These are phyloP conservation scores for Eupelmus urozonus DNA, from an alignment of 2,888 invertebrate species.

Conservation along the genomic window DNA sequence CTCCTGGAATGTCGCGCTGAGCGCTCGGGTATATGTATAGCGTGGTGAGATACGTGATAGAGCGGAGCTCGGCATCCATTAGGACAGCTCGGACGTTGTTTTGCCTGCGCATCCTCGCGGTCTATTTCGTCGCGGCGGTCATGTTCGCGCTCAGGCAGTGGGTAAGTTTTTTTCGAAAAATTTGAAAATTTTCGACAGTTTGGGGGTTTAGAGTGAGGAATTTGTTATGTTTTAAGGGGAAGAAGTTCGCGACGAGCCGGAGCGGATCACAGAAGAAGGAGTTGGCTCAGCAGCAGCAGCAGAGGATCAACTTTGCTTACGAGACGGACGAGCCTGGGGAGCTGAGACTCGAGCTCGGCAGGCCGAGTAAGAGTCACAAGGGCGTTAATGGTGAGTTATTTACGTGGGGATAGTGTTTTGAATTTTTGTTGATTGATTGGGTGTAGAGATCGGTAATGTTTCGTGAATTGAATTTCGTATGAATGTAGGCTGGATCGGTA, in stretches of 20 bases:
- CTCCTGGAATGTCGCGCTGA: neutral
- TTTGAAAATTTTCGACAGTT: neutral
- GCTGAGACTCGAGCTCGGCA: too few species aligned
- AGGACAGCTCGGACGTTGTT: neutral
- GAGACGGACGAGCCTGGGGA: neutral
- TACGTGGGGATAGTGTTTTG: too few species aligned
- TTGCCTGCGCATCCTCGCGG: neutral
- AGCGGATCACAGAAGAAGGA: neutral
- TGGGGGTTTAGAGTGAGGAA: neutral
- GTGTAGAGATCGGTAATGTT: too few species aligned
- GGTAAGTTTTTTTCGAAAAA: constrained; percentile 29
- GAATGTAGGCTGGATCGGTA: too few species aligned
- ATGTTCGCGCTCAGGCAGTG: constrained; percentile 47
- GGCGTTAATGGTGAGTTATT: too few species aligned
- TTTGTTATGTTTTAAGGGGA: neutral
- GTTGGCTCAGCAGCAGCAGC: neutral
- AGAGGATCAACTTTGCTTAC: constrained; percentile 7
- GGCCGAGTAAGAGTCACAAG: too few species aligned
- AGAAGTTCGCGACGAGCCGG: constrained; percentile 4
- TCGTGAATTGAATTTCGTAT: too few species aligned
- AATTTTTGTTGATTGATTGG: too few species aligned
- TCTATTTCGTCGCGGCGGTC: neutral
- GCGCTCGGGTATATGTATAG: too few species aligned
- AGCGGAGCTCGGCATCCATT: too few species aligned
- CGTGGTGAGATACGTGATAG: neutral